Evolutionary conservation across 1,140 invertebrate genomes (phyloP).

Genomic region (Drosophila triauraria): DNA sequence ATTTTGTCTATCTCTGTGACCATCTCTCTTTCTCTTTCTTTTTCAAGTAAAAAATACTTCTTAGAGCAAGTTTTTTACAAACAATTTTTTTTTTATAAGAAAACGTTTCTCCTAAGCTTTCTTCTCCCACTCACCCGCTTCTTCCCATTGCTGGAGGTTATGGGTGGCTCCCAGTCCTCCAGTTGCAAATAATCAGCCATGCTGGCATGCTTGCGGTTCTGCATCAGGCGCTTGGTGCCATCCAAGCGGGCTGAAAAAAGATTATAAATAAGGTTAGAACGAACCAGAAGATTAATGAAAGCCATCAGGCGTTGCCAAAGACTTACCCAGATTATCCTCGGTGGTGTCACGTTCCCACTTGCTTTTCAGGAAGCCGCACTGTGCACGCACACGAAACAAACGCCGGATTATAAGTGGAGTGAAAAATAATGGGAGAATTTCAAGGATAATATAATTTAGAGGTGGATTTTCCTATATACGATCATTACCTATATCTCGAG

Average conservation of each 20-base stretch:
- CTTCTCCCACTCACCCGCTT: slow-evolving; percentile 92
- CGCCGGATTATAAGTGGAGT: slow-evolving; percentile 18
- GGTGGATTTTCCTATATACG: background rate
- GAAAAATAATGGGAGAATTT: slow-evolving; percentile 26
- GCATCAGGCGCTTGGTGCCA: slow-evolving; percentile 89
- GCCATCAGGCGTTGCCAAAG: background rate
- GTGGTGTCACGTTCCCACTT: slow-evolving; percentile 83
- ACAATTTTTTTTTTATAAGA: background rate
- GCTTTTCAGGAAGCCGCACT: slow-evolving; percentile 83
- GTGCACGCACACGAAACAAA: slow-evolving; percentile 46
- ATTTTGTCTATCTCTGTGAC: too few species aligned
- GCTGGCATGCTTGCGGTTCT: slow-evolving; percentile 86
- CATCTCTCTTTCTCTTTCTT: background rate
- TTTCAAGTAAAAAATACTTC: background rate
- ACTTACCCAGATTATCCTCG: slow-evolving; percentile 80
- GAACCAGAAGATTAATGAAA: rapidly evolving
- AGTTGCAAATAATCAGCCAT: slow-evolving; percentile 97
- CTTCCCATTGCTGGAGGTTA: slow-evolving; percentile 90
- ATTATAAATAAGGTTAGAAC: background rate
- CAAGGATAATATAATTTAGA: slow-evolving; percentile 12
- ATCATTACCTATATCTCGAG: background rate
- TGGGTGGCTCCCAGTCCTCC: slow-evolving; percentile 89
- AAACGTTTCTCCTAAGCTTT: background rate
- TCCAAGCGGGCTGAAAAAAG: slow-evolving; percentile 92
- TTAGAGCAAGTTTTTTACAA: too few species aligned